phyloP scores from a whole-genome alignment of 92 coral and sea anemone genomes.

The Palythoa caribaeorum region DNA sequence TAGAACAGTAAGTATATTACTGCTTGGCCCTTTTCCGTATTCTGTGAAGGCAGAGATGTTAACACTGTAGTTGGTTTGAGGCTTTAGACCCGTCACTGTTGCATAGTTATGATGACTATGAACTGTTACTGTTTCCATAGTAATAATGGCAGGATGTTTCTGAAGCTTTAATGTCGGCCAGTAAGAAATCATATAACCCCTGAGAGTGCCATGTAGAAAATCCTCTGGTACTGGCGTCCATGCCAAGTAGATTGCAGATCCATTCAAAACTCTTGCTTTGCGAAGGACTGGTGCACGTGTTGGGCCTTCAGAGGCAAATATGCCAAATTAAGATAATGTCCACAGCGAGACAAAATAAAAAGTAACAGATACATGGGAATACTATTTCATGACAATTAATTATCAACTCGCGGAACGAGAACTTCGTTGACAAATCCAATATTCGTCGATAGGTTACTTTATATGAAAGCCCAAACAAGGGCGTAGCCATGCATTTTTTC shows the following conservation, averaged over 20 bases:
- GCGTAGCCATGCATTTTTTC: too few relatives aligned
- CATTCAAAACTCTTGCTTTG: constrained; percentile 42
- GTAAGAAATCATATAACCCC: constrained; percentile 38
- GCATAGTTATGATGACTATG: neutral
- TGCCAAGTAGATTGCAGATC: constrained; percentile 40
- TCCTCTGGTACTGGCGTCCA: constrained; percentile 62
- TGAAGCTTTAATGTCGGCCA: neutral
- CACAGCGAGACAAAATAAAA: neutral
- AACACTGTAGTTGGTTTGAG: constrained; percentile 61
- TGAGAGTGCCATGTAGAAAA: constrained; percentile 52
- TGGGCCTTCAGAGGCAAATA: constrained; percentile 31
- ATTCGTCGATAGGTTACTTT: too few relatives aligned
- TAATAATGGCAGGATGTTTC: neutral
- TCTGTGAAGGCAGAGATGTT: constrained; percentile 55
- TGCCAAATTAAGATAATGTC: neutral
- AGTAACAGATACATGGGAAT: neutral
- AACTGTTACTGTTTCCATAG: neutral
- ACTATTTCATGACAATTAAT: too few relatives aligned
- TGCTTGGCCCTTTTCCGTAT: constrained; percentile 58
- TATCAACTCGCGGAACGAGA: too few relatives aligned
- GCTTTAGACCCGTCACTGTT: constrained; percentile 52
- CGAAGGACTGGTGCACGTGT: constrained; percentile 41
- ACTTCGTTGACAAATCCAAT: too few relatives aligned
- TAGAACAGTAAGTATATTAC: constrained; percentile 34
- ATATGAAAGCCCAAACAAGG: too few relatives aligned